Percentiles rank a stretch among this genome's conserved stretches.
phyloP scores from a whole-genome alignment of 2,113 vertebrate species.

The Alligator sinensis region DNA sequence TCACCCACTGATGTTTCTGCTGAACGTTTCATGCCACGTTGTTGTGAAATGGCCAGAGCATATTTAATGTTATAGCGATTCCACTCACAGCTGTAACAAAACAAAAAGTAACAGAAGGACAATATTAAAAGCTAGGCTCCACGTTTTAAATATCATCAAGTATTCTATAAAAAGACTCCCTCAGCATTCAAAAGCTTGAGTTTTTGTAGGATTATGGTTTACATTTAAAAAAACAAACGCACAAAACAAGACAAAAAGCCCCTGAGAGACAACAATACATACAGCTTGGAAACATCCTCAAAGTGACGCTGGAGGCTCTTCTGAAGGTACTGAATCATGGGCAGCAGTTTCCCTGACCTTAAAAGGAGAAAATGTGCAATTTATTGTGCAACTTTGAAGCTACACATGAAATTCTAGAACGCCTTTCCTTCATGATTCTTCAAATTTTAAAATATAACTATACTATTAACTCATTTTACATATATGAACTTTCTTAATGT shows the following conservation, averaged over 20 bases:
- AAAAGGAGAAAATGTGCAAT: not conserved
- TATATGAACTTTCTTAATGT: not conserved
- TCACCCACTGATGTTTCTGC: constrained; percentile 54
- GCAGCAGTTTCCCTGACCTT: constrained; percentile 88
- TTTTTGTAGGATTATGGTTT: not conserved
- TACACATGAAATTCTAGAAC: not conserved
- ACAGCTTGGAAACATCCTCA: constrained; percentile 94
- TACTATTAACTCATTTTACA: not conserved
- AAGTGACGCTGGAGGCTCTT: constrained; percentile 91
- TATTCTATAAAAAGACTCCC: not conserved
- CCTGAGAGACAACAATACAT: constrained; percentile 54
- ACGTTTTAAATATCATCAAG: not conserved
- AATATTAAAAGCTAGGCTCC: not conserved
- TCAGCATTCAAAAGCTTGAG: not conserved
- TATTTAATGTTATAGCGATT: constrained; percentile 93
- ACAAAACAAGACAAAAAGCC: not conserved
- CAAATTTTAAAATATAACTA: not conserved
- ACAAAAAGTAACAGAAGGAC: not conserved
- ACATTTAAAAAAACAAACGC: not conserved
- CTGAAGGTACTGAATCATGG: constrained; percentile 90
- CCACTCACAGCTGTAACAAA: constrained; percentile 89
- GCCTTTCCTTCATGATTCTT: not conserved
- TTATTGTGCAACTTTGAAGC: not conserved
- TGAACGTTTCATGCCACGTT: constrained; percentile 86
- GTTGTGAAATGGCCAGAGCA: constrained; percentile 83